A percentile compares a stretch with the other conserved stretches of the same genome.
Evolutionary conservation across 1,140 invertebrate species (phyloP).

Genomic region (Mycetomoellerius zeteki): DNA sequence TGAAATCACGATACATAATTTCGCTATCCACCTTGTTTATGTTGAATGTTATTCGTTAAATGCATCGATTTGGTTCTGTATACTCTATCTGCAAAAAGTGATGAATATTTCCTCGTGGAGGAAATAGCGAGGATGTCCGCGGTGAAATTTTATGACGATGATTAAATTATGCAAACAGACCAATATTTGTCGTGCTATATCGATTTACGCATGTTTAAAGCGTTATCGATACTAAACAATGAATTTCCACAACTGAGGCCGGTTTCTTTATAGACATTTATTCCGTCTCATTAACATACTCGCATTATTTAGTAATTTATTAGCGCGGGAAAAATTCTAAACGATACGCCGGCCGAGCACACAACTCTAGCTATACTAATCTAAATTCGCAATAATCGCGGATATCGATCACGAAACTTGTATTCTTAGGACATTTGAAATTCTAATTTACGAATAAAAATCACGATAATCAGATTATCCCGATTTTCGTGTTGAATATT

Average conservation of each 20-base stretch:
- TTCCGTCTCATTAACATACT: constrained; percentile 47
- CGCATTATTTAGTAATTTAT: constrained; percentile 49
- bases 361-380: neutral
- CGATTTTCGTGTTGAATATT: constrained; percentile 7
- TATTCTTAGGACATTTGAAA: constrained; percentile 34
- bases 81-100: constrained; percentile 33
- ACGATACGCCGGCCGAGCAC: constrained; percentile 5
- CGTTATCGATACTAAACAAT: constrained; percentile 59
- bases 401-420: constrained; percentile 7
- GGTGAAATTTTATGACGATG: constrained; percentile 61
- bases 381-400: neutral
- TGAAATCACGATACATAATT: constrained; percentile 44
- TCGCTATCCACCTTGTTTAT: constrained; percentile 38
- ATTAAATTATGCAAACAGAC: constrained; percentile 70
- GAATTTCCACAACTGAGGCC: constrained; percentile 24
- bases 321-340: constrained; percentile 8
- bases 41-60: constrained; percentile 34
- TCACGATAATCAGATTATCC: constrained; percentile 3
- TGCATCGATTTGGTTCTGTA: neutral
- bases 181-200: constrained; percentile 43
- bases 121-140: constrained; percentile 61
- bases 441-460: constrained; percentile 36
- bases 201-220: constrained; percentile 61
- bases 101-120: constrained; percentile 35
- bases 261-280: constrained; percentile 34